Percentiles rank a stretch among this genome's conserved stretches.
phyloP scores from a whole-genome alignment of 2,113 vertebrate genomes.

The Chelonoidis abingdonii region DNA sequence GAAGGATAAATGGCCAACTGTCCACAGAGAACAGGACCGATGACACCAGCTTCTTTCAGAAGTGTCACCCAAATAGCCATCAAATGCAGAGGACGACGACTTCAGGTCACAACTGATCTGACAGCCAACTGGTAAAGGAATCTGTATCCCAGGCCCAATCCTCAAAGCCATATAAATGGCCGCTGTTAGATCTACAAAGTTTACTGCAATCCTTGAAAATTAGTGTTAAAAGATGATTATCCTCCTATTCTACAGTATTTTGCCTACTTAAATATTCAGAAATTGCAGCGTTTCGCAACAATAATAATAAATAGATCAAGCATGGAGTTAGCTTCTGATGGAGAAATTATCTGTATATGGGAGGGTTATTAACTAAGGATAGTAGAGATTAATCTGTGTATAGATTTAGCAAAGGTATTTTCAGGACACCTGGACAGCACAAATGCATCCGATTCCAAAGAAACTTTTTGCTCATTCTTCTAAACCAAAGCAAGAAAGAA shows the following conservation, averaged over 20 bases:
- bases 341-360: background rate
- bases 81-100: background rate
- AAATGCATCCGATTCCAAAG: background rate
- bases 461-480: conserved; percentile 22
- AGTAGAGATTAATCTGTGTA: conserved; percentile 1
- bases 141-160: conserved; percentile 16
- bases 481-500: background rate
- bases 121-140: conserved; percentile 30
- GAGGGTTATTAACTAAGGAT: background rate
- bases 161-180: conserved; percentile 46
- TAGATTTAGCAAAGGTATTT: conserved; percentile 8
- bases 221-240: background rate
- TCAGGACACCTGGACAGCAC: background rate
- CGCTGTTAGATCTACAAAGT: background rate
- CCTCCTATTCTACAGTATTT: conserved; percentile 25
- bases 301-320: conserved; percentile 49
- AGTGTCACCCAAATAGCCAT: background rate
- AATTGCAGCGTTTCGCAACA: conserved; percentile 31
- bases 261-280: conserved; percentile 40
- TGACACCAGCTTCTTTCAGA: background rate
- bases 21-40: background rate
- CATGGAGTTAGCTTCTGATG: conserved; percentile 31
- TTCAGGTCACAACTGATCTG: conserved; percentile 34
- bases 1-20: background rate
- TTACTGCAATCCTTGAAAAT: background rate